Base-by-base conservation (phyloP, 2,888 invertebrate genomes). In the Tethea ocularis region DNA sequence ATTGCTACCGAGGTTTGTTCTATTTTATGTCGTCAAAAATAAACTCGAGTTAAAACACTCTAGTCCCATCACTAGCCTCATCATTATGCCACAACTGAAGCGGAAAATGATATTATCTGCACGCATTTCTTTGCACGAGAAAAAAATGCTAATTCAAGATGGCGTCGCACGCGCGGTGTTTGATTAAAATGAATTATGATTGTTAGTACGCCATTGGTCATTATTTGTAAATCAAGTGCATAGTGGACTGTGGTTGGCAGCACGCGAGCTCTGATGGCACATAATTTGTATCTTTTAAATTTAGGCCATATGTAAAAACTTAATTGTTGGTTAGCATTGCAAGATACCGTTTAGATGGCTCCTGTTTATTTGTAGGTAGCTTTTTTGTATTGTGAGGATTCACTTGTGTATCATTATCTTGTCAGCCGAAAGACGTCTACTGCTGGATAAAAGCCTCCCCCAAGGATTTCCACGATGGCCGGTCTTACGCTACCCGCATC, bases 191-290 rank as follows among this genome's bases (percentile, higher is more conserved):
- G 80, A 83, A 84, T 86, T 83, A 86, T 83, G 80, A 80, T 86
- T 83, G 83, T 81, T 79, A 69, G 78, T 82, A 78, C 80, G 75
- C 77, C 79, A 80, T 80, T 77, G 78, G 81, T 87, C 82, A 89
- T 91, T 91, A 91, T 90, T 89, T 89, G 85, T 89, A 86, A 88
- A 91, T 91, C 87, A 90, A 81, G 82, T 77, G 78, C 75, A 80
- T 68, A 71, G 72, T 70, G 71, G 73, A 71, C 77, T 75, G 75
- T 76, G 75, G 63, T 67, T 46, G 71, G 65, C 68, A 75, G 77
- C 86, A 87, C 86, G 87, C 86, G 82, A 75, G 67, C 63, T 59
- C 54, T 59, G 62, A 69, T 66, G 58, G 54, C 13, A 52, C 38
- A 55, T 61, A 58, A 59, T 58, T 62, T 56, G 56, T 57, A 10